Base-by-base conservation (phyloP, 2,113 vertebrate species). In the Cololabis saira region DNA sequence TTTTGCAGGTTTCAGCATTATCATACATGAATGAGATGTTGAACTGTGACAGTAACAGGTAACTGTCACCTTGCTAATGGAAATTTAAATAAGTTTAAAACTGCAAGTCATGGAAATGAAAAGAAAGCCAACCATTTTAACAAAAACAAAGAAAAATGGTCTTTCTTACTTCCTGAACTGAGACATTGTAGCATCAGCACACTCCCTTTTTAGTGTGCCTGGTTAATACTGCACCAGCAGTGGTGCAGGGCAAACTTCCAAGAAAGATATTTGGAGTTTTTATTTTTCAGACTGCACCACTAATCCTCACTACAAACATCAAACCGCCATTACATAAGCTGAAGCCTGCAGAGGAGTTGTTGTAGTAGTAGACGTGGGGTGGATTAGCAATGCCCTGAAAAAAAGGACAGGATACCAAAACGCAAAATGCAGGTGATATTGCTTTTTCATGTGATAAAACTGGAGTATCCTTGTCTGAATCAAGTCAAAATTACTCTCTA, bases 251-350 rank as follows among this genome's bases (percentile, higher is more conserved):
- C 79, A 78, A 43, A 72, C 54, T 48, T 88, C 84, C 76, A 80
- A 73, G 22, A 78, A 30, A 61, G 71, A 85, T 71, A 70, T 85
- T 72, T 54, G 60, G 73, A 74, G 65, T 81, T 85, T 85, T 81
- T 19, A 68, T 79, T 73, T 84, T 78, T 76, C 62, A 76, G 72
- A 70, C 72, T 21, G 57, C 67, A 42, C 22, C 5, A 11, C 71
- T 83, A 87, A 89, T 87, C 83, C 85, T 72, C 77, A 62, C 67
- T 61, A 61, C 73, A 76, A 81, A 78, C 78, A 85, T 58, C 66
- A 73, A 84, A 72, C 71, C 65, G 41, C 49, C 37, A 14, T 76
- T 84, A 81, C 82, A 54, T 84, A 86, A 85, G 50, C 70, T 62
- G 61, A 72, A 68, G 75, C 63, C 63, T 72, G 51, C 70, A 62